Percentiles rank a stretch among this genome's conserved stretches.
These are phyloP conservation scores for Lepidocolaptes lacrymiger DNA, from an alignment of 2,797 vertebrate genomes.

Conservation along the genomic window DNA sequence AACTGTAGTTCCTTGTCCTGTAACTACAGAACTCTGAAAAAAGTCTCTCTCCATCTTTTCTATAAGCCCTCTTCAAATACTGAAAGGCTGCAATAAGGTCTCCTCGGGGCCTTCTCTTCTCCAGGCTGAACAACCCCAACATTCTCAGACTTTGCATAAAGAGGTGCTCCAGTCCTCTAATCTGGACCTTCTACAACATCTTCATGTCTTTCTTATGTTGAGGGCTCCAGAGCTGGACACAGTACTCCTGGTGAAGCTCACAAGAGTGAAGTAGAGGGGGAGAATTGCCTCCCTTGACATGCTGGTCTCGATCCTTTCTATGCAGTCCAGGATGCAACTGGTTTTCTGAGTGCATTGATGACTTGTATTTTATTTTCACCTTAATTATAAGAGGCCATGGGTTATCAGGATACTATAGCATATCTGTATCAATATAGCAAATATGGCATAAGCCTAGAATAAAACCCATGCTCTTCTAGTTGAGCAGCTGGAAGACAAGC, in stretches of 20 bases:
- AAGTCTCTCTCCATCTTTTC: not conserved
- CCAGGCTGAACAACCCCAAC: not conserved
- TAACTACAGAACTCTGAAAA: not conserved
- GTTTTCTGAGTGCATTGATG: not conserved
- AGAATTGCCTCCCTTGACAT: not conserved
- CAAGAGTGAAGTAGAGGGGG: fast-evolving
- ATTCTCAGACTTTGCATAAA: not conserved
- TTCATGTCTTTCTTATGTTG: not conserved
- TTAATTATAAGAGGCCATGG: not conserved
- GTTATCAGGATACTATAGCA: not conserved
- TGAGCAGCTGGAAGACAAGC: not conserved
- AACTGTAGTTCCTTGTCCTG: not conserved
- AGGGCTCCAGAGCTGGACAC: not conserved
- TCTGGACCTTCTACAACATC: fast-evolving
- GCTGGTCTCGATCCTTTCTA: not conserved
- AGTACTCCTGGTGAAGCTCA: not conserved
- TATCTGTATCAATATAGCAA: not conserved
- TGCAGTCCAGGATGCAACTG: not conserved
- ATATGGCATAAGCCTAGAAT: not conserved
- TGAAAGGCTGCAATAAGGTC: not conserved
- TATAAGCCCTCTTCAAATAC: not conserved
- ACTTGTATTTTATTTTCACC: not conserved
- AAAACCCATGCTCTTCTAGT: not conserved
- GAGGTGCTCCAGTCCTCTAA: not conserved
- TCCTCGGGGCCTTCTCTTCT: not conserved